Evolutionary conservation across 2,797 vertebrate genomes (phyloP).

Genomic region (Hylomyscus alleni): DNA sequence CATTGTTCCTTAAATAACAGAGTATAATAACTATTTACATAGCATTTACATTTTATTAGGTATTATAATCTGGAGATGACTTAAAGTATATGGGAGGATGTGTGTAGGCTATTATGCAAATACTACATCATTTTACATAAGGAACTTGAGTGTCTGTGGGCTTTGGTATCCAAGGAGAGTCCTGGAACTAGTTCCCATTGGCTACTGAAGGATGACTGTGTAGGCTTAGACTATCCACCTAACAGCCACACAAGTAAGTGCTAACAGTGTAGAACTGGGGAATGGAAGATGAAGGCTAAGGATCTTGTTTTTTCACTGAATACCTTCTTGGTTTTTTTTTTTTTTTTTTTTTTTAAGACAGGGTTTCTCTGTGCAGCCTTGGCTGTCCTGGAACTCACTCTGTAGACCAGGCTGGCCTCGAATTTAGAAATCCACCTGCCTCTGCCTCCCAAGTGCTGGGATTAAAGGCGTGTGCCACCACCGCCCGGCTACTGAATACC

Average conservation of each 20-base stretch:
- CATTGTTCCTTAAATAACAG: neutral
- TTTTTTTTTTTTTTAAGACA: too few species aligned
- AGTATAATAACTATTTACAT: slow-evolving; percentile 22
- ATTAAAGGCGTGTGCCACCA: too few species aligned
- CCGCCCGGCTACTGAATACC: neutral
- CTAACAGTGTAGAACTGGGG: neutral
- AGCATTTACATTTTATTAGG: slow-evolving; percentile 11
- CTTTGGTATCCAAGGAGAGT: slow-evolving; percentile 4
- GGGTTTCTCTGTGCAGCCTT: too few species aligned
- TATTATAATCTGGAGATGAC: slow-evolving; percentile 39
- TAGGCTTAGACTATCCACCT: slow-evolving; percentile 23
- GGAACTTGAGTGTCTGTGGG: neutral
- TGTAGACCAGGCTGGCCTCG: too few species aligned
- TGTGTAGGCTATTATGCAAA: slow-evolving; percentile 33
- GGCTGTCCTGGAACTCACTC: too few species aligned
- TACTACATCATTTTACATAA: slow-evolving; percentile 43
- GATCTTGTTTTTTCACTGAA: slow-evolving; percentile 15
- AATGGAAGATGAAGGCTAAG: slow-evolving; percentile 15
- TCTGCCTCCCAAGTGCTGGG: too few species aligned
- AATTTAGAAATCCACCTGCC: too few species aligned
- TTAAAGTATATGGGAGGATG: slow-evolving; percentile 14
- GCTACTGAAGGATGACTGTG: neutral
- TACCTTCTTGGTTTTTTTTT: too few species aligned
- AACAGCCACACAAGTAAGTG: slow-evolving; percentile 31
- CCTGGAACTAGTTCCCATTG: neutral